Percentiles rank a stretch among this genome's conserved stretches.
Evolutionary conservation across 1,140 invertebrate genomes (phyloP).

Genomic region (Leptinotarsa lineolata): DNA sequence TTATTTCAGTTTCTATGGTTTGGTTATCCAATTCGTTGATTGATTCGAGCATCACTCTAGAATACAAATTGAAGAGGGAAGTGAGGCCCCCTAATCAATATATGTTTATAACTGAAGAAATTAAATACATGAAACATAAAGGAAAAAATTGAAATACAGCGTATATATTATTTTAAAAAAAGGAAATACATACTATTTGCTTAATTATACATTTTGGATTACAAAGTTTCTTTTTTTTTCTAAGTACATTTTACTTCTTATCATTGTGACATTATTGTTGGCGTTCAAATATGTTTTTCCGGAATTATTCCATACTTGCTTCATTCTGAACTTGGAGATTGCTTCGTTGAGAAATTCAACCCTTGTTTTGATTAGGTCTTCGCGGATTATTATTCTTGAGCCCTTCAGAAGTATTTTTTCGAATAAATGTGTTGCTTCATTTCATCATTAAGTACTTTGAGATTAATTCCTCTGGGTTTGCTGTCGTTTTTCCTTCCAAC

Average conservation of each 20-base stretch:
- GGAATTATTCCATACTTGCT: constrained; percentile 5
- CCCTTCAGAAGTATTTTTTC: constrained; percentile 13
- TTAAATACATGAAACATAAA: constrained; percentile 10
- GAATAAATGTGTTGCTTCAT: constrained; percentile 18
- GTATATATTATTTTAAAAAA: background rate
- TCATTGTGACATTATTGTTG: constrained; percentile 13
- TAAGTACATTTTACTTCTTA: constrained; percentile 1
- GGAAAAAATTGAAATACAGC: background rate
- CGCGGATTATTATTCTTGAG: constrained; percentile 18
- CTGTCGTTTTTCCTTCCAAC: constrained; percentile 6
- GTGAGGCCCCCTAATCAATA: background rate
- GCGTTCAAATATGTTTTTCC: constrained; percentile 13
- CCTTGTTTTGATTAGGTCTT: constrained; percentile 11
- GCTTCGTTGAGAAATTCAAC: constrained; percentile 10
- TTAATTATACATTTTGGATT: background rate
- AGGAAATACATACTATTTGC: background rate
- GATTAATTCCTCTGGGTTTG: constrained; percentile 7
- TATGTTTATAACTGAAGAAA: background rate
- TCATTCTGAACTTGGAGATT: constrained; percentile 8
- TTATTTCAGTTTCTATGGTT: constrained; percentile 7
- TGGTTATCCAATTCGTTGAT: constrained; percentile 16
- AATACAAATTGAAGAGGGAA: constrained; percentile 5
- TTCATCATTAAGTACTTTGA: constrained; percentile 10
- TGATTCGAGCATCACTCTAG: constrained; percentile 11
- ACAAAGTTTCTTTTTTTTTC: background rate